Evolutionary conservation across 2,888 invertebrate species (phyloP), one percentile per base, ranked within the genome.

Genomic region (Copidosoma aretas): DNA sequence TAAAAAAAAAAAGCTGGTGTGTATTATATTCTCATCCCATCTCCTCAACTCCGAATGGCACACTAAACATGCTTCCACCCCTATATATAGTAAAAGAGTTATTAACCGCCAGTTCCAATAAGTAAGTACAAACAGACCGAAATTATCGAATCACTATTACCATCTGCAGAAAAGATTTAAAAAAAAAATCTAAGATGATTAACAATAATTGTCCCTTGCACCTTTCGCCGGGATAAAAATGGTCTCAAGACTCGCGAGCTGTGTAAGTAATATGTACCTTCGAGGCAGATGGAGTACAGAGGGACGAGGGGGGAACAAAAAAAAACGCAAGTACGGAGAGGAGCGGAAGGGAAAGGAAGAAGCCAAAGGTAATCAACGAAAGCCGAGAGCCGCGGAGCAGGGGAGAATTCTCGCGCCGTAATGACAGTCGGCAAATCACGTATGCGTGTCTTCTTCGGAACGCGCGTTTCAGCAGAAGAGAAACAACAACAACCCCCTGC

Each of bases 391-490:
- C 25, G 17, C 25, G 12, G 22, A 52, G 52, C 14, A 12, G 32
- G 52, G 19, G 22, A 19, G 22, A 52, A 21, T 14, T 24, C 46
- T 46, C 15, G 39, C 19, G 39, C 17, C 41, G 58, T 71, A 67
- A 71, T 67, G 67, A 67, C 61, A 67, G 63, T 64, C 67, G 63
- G 46, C 60, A 71, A 71, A 71, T 71, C 67, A 71, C 63, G 64
- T 59, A 71, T 71, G 70, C 70, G 67, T 71, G 70, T 67, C 67
- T 67, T 67, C 70, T 71, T 71, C 64, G 67, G 67, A 71, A 64
- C 58, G 64, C 64, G 54, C 54, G 51, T 66, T 70, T 70, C 67
- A 53, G 41, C 61, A 61, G 57, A 60, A 62, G 67, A 71, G 49
- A 32, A 8, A 32, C 3, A 32, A 32, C n/a, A n/a, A n/a, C n/a